Evolutionary conservation across 2,113 vertebrate genomes (phyloP).

Genomic region (Uria lomvia): DNA sequence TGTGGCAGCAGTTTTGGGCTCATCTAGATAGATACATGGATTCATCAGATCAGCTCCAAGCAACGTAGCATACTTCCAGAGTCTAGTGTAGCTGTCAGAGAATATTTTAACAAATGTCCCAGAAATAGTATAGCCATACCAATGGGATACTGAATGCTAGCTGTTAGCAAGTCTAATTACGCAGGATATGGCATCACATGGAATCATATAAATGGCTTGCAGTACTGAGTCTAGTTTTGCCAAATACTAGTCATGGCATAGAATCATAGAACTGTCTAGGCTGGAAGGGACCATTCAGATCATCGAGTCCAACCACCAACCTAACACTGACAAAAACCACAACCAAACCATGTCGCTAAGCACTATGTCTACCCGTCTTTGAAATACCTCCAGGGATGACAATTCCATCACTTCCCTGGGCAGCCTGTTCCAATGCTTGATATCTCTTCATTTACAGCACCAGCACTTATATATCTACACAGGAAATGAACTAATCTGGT

Average conservation of each 20-base stretch:
- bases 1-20: neutral
- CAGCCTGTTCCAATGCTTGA: no score
- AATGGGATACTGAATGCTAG: neutral
- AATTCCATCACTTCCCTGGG: no score
- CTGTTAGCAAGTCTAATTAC: neutral
- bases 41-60: neutral
- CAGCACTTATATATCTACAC: neutral
- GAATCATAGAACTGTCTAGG: no score
- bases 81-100: neutral
- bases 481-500: neutral
- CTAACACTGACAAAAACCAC: no score
- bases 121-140: neutral
- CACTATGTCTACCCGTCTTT: no score
- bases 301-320: no score
- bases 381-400: no score
- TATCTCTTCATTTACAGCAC: neutral
- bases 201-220: neutral
- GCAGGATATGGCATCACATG: neutral
- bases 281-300: no score
- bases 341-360: no score
- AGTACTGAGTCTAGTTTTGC: neutral
- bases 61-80: neutral
- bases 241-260: neutral
- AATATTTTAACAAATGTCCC: neutral
- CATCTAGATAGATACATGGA: neutral